Conservation (phyloP, 30 jellyfish, hydroid and myxozoan genomes). For the Cassiopea xamachana region DNA sequence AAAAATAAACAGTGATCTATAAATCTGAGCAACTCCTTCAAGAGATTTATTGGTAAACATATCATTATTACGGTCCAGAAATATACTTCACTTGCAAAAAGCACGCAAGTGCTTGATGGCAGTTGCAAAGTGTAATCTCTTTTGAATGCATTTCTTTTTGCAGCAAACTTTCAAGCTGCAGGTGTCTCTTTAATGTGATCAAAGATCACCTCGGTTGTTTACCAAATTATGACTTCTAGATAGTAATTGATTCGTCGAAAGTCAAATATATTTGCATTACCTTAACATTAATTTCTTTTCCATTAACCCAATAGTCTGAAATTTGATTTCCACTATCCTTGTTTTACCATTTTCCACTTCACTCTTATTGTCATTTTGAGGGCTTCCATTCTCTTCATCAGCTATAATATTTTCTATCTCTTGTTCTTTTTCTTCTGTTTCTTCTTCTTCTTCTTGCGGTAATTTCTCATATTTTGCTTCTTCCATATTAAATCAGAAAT, state of each 20-base stretch:
- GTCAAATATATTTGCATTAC: neutral
- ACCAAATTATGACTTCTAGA: neutral
- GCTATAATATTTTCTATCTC: neutral
- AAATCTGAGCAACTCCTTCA: too few species aligned
- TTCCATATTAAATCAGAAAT: neutral
- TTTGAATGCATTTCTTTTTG: too few species aligned
- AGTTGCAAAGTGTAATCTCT: too few species aligned
- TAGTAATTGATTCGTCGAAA: neutral
- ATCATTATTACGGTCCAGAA: too few species aligned
- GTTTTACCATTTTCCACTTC: neutral
- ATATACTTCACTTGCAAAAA: too few species aligned
- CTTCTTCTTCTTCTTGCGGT: conserved; percentile 28
- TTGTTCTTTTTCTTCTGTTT: conserved; percentile 8
- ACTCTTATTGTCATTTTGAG: neutral
- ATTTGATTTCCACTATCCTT: conserved; percentile 15
- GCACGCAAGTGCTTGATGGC: too few species aligned
- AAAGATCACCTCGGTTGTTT: neutral
- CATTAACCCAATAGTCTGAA: conserved; percentile 1
- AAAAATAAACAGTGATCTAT: too few species aligned
- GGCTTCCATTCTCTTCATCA: neutral
- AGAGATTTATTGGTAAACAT: too few species aligned
- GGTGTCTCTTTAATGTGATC: neutral
- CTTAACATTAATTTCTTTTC: conserved; percentile 50
- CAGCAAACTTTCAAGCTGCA: neutral
- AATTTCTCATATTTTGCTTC: conserved; percentile 3